Conservation (phyloP, 2,113 vertebrate species). For the Capricornis sumatraensis region DNA sequence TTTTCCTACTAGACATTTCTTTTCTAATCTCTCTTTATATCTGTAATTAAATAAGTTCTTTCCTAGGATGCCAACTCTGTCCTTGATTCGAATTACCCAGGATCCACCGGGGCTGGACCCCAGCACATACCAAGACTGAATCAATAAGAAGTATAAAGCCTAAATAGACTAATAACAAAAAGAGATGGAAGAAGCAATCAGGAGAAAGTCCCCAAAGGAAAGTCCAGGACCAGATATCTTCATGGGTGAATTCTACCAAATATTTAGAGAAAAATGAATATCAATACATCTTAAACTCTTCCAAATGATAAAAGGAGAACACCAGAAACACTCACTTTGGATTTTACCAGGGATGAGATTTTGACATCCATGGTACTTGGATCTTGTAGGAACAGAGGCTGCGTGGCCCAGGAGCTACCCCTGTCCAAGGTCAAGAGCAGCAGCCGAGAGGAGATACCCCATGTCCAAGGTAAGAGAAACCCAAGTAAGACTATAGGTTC, state of each 20-base stretch:
- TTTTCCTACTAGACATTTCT: too few relatives aligned
- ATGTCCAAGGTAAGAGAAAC: too few relatives aligned
- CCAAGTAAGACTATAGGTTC: too few relatives aligned
- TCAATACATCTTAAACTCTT: neutral
- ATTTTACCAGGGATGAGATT: neutral
- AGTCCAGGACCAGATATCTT: neutral
- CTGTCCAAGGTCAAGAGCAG: too few relatives aligned
- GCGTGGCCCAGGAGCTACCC: too few relatives aligned
- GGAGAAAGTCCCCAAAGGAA: neutral
- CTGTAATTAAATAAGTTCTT: too few relatives aligned
- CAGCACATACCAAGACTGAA: neutral
- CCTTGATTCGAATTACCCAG: too few relatives aligned
- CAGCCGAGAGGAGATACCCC: rapidly evolving
- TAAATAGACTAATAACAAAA: neutral
- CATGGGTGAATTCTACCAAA: neutral
- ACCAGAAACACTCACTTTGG: neutral
- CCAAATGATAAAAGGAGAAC: neutral
- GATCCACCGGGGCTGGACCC: too few relatives aligned
- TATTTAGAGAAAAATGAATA: neutral
- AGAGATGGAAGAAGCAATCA: neutral
- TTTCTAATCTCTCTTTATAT: too few relatives aligned
- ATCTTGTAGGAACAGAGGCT: too few relatives aligned
- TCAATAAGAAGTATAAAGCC: neutral
- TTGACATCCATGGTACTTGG: neutral
- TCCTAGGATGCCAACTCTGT: too few relatives aligned